These are phyloP conservation scores for Paramormyrops hopkinsi DNA, from an alignment of 2,797 vertebrate species.

Conservation along the genomic window DNA sequence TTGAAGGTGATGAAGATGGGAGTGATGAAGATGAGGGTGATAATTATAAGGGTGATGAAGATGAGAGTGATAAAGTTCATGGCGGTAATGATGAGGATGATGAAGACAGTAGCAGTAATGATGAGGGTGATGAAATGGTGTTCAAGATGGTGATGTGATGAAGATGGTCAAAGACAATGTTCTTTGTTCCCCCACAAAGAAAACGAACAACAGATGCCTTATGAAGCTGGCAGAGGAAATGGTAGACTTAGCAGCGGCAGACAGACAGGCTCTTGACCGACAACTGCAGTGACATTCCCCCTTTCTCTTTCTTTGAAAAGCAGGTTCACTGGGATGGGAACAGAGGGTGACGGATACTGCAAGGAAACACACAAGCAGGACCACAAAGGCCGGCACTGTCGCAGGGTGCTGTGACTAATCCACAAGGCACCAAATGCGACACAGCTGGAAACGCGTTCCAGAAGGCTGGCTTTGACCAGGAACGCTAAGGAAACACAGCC, in stretches of 20 bases:
- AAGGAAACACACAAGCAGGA: neutral
- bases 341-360: neutral
- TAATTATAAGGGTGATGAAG: neutral
- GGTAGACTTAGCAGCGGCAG: neutral
- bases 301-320: neutral
- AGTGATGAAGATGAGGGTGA: neutral
- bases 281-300: neutral
- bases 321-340: constrained; percentile 19
- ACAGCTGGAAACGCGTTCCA: neutral
- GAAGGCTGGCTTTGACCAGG: neutral
- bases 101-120: neutral
- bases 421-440: neutral
- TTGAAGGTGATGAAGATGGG: neutral
- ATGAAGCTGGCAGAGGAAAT: neutral
- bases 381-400: constrained; percentile 16
- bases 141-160: neutral
- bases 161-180: neutral
- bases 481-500: neutral
- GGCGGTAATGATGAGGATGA: neutral
- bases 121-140: neutral
- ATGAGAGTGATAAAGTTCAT: neutral
- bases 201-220: neutral
- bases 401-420: neutral
- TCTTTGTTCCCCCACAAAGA: neutral
- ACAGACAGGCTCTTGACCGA: neutral